Conservation (phyloP, 2,888 invertebrate genomes). For the Trichogramma dendrolimi region DNA sequence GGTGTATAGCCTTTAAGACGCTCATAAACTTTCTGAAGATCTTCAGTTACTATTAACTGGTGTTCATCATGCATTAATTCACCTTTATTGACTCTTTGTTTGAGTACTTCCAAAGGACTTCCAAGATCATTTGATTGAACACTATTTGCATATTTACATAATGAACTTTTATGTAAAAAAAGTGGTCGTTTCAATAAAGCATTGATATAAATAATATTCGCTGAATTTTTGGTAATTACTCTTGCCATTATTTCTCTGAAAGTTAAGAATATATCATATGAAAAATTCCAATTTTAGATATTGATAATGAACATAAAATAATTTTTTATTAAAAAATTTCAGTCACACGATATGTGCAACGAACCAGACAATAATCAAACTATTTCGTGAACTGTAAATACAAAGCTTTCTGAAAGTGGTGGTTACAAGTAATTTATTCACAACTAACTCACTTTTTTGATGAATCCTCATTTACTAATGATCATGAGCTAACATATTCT, state of each 20-base stretch:
- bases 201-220: slow-evolving; percentile 30
- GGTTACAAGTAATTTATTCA: no score
- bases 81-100: slow-evolving; percentile 59
- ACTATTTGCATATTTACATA: slow-evolving; percentile 26
- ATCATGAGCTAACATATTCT: no score
- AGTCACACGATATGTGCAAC: background rate
- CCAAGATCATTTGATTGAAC: slow-evolving; percentile 13
- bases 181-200: slow-evolving; percentile 31
- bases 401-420: no score
- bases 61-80: slow-evolving; percentile 65
- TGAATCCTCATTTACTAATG: no score
- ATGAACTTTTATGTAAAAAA: slow-evolving; percentile 25
- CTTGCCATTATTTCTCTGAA: slow-evolving; percentile 33
- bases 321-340: background rate
- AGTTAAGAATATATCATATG: no score
- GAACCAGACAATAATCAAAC: background rate
- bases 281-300: slow-evolving; percentile 9
- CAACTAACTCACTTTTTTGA: no score
- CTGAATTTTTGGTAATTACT: slow-evolving; percentile 32
- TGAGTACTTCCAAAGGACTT: slow-evolving; percentile 57
- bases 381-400: background rate
- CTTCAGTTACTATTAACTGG: slow-evolving; percentile 67
- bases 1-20: slow-evolving; percentile 62
- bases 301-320: background rate
- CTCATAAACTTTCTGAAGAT: slow-evolving; percentile 67